Percentiles rank a stretch among this genome's conserved stretches.
These are phyloP conservation scores for Pelodytes ibericus DNA, from an alignment of 2,797 vertebrate species.

Conservation along the genomic window DNA sequence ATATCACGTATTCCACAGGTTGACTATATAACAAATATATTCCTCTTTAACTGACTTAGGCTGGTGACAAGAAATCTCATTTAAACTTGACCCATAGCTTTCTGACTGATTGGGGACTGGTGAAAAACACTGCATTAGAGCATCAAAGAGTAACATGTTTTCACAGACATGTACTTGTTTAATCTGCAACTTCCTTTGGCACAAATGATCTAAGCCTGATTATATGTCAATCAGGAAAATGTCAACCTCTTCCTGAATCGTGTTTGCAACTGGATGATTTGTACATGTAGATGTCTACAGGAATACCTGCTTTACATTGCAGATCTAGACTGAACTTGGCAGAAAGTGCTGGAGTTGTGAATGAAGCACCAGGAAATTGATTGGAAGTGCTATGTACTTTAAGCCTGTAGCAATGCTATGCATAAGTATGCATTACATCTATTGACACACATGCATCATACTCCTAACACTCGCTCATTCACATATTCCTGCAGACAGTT, in stretches of 20 bases:
- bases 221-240: conserved; percentile 35
- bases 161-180: neutral
- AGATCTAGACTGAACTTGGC: conserved; percentile 44
- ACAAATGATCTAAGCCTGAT: neutral
- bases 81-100: no score
- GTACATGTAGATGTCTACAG: conserved; percentile 26
- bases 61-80: no score
- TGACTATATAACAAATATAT: no score
- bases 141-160: neutral
- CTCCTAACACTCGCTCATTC: no score
- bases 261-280: conserved; percentile 32
- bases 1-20: no score
- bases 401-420: neutral
- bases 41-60: no score
- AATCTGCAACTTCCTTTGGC: neutral
- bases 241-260: conserved; percentile 16
- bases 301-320: conserved; percentile 43
- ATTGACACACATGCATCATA: no score
- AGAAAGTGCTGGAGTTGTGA: conserved; percentile 40
- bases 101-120: no score
- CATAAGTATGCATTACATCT: no score
- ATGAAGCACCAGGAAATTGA: conserved; percentile 34
- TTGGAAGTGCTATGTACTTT: conserved; percentile 32
- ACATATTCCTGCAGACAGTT: no score
- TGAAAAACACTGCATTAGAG: neutral